A percentile compares a stretch with the other conserved stretches of the same genome.
Conservation (phyloP, 2,888 invertebrate genomes). For the Pheosia gnoma region DNA sequence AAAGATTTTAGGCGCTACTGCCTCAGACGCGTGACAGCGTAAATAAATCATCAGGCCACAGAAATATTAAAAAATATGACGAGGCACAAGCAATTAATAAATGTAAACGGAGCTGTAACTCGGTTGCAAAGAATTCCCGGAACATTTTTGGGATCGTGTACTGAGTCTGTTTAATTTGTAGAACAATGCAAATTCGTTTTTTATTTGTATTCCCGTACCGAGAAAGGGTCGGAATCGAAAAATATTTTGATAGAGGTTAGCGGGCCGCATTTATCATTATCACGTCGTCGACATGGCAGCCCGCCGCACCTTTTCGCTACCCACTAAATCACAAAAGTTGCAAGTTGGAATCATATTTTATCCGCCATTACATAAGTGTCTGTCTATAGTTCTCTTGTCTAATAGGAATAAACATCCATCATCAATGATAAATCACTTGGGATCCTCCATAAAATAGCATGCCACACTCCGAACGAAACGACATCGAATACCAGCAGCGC, state of each 20-base stretch:
- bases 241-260: constrained; percentile 70
- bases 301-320: constrained; percentile 62
- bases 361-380: constrained; percentile 14
- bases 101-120: constrained; percentile 45
- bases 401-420: constrained; percentile 19
- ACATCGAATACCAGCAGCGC: neutral
- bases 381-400: constrained; percentile 14
- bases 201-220: constrained; percentile 48
- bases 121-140: constrained; percentile 44
- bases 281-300: constrained; percentile 65
- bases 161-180: constrained; percentile 51
- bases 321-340: constrained; percentile 58
- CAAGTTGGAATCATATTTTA: constrained; percentile 47
- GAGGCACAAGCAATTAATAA: constrained; percentile 63
- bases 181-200: constrained; percentile 67
- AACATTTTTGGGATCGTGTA: constrained; percentile 46
- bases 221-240: constrained; percentile 57
- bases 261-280: constrained; percentile 76
- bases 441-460: constrained; percentile 10
- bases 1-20: constrained; percentile 39
- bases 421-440: constrained; percentile 30
- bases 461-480: neutral
- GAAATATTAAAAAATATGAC: constrained; percentile 64
- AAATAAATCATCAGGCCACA: constrained; percentile 56
- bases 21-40: constrained; percentile 37